These are phyloP conservation scores for Paramormyrops hopkinsi DNA, from an alignment of 2,797 vertebrate species.

Conservation along the genomic window DNA sequence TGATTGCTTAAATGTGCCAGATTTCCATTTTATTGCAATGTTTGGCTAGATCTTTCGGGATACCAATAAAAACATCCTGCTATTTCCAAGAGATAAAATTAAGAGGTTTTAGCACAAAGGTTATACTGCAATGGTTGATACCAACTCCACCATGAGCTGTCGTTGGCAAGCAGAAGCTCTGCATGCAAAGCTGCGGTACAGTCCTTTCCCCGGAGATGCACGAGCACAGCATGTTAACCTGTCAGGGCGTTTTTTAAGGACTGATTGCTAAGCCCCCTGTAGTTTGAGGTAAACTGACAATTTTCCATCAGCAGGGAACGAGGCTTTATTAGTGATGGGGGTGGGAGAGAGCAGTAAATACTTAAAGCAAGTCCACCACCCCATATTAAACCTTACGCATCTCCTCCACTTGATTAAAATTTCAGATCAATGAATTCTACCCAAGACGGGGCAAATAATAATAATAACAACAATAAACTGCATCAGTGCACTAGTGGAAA, in stretches of 20 bases:
- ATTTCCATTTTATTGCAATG: not conserved
- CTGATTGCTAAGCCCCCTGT: slow-evolving; percentile 75
- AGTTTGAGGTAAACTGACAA: slow-evolving; percentile 85
- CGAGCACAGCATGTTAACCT: slow-evolving; percentile 87
- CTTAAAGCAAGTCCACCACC: slow-evolving; percentile 15
- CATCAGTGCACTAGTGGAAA: not conserved
- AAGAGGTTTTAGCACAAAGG: slow-evolving; percentile 49
- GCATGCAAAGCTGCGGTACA: slow-evolving; percentile 77
- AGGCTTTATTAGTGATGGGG: slow-evolving; percentile 76
- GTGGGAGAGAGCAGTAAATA: slow-evolving; percentile 35
- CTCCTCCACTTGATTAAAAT: slow-evolving; percentile 28
- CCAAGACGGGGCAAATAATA: not conserved
- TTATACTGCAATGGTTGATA: slow-evolving; percentile 68
- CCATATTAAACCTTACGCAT: not conserved
- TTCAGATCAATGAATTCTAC: slow-evolving; percentile 19
- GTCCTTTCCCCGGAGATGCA: slow-evolving; percentile 75
- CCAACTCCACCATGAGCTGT: slow-evolving; percentile 70
- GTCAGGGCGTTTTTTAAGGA: slow-evolving; percentile 85
- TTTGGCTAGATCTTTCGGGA: not conserved
- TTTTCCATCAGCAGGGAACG: slow-evolving; percentile 82
- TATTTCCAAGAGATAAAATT: not conserved
- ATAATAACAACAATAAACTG: not conserved
- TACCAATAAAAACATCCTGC: not conserved
- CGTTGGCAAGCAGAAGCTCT: slow-evolving; percentile 73
- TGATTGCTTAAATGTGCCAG: not conserved